Conservation (phyloP, 1,140 invertebrate species). For the Trichonephila clavipes region DNA sequence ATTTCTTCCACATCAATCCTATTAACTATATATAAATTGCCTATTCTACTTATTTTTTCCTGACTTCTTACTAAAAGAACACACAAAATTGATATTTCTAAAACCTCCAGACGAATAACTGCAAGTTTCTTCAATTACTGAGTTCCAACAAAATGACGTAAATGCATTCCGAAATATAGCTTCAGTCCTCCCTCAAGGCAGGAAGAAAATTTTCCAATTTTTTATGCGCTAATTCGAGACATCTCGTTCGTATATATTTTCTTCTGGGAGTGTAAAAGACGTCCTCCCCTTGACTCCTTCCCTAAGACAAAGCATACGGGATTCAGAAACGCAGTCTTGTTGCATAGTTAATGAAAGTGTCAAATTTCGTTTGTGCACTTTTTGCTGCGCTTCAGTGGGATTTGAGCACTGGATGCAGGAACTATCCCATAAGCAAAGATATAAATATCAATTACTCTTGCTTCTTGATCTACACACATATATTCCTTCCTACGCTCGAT, state of each 20-base stretch:
- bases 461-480: conserved; percentile 14
- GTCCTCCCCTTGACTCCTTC: neutral
- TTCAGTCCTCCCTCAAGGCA: neutral
- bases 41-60: too few relatives aligned
- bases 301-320: neutral
- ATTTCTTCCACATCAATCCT: too few relatives aligned
- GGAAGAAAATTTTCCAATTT: neutral
- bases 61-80: too few relatives aligned
- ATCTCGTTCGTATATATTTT: neutral
- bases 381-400: neutral
- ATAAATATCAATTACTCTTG: conserved; percentile 69
- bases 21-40: too few relatives aligned
- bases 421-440: conserved; percentile 6
- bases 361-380: conserved; percentile 10
- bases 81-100: too few relatives aligned
- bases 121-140: neutral
- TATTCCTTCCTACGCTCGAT: conserved; percentile 42
- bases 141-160: neutral
- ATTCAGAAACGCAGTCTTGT: neutral
- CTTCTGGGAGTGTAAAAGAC: neutral
- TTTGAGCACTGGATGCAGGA: neutral
- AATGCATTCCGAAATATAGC: neutral
- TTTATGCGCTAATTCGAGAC: neutral
- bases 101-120: neutral
- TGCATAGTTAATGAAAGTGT: conserved; percentile 55